A percentile compares a stretch with the other conserved stretches of the same genome.
Evolutionary conservation across 2,113 vertebrate species (phyloP).

Genomic region (Miniopterus natalensis): DNA sequence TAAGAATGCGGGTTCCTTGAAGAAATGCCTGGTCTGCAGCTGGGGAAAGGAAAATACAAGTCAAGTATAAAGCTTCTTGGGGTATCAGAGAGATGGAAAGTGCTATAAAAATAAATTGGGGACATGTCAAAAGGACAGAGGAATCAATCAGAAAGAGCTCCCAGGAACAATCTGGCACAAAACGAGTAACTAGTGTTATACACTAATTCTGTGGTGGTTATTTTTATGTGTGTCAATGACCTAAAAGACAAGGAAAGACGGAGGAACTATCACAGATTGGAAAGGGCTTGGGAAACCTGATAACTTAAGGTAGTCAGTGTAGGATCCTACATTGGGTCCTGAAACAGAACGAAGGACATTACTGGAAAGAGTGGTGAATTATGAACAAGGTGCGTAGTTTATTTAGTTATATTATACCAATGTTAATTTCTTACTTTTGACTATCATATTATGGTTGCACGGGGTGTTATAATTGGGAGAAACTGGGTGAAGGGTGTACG

Average conservation of each 20-base stretch:
- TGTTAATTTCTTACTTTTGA: slow-evolving; percentile 32
- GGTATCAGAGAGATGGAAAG: not conserved
- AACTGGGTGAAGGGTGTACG: not conserved
- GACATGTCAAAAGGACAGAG: not conserved
- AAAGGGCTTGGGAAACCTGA: not conserved
- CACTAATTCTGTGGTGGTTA: not conserved
- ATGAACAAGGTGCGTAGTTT: not conserved
- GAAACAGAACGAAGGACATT: not conserved
- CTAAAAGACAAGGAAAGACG: not conserved
- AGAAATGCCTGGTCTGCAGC: not conserved
- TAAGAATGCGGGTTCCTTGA: not conserved
- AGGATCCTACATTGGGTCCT: not conserved
- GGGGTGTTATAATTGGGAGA: not conserved
- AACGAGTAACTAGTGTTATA: not conserved
- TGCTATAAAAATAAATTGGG: not conserved
- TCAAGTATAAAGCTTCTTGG: not conserved
- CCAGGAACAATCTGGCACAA: not conserved
- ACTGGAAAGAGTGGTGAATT: not conserved
- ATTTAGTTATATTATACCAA: not conserved
- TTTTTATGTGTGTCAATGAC: not conserved
- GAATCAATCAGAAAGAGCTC: not conserved
- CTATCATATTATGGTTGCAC: not conserved
- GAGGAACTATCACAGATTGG: not conserved
- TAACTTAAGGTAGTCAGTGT: not conserved
- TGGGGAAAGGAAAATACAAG: not conserved